Evolutionary conservation across 2,113 vertebrate genomes (phyloP), one percentile per base, ranked within the genome.

Genomic region (Ptyas mucosa): DNA sequence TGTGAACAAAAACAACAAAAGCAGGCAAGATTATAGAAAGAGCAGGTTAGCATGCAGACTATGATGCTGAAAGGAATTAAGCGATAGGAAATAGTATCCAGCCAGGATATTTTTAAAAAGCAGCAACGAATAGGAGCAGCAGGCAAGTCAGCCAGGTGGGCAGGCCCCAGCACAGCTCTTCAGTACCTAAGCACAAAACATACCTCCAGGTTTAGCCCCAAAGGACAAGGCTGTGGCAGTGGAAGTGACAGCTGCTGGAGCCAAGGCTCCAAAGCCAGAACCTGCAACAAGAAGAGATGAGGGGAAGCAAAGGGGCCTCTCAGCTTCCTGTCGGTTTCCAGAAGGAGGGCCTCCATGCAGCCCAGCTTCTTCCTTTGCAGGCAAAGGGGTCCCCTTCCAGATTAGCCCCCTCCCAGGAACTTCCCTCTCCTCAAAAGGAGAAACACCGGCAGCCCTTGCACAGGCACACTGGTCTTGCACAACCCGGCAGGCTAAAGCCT

Each of bases 171-270:
- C 52, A 12, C 18, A 34, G 49, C 4, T 52, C 49, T 34, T 61
- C 85, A 29, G 11, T 8, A 14, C 64, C n/a, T 5, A 34, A 18
- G n/a, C 34, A 1, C 34, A 52, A 34, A 88, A 89, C 95, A 90
- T 94, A 97, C 98, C 98, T 96, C 98, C 97, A 5, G 98, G 97
- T 95, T 99, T 99, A 81, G 97, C 91, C 26, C 98, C 98, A 96
- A 98, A 98, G 86, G 95, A 43, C 89, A 98, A 97, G 1, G 96
- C 85, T 11, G 97, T 91, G 0, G 96, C 91, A 46, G 91, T 29
- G 3, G 91, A 88, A 0, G 90, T n/a, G 51, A 93, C 54, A 1
- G 96, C 55, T 51, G 97, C 90, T 18, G 96, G 88, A 51, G 95
- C 12, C 55, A 95, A n/a, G 0, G 93, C 43, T 53, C 89, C 91